Conservation (phyloP, 2,113 vertebrate genomes). For the Petrocephalus microphthalmus region DNA sequence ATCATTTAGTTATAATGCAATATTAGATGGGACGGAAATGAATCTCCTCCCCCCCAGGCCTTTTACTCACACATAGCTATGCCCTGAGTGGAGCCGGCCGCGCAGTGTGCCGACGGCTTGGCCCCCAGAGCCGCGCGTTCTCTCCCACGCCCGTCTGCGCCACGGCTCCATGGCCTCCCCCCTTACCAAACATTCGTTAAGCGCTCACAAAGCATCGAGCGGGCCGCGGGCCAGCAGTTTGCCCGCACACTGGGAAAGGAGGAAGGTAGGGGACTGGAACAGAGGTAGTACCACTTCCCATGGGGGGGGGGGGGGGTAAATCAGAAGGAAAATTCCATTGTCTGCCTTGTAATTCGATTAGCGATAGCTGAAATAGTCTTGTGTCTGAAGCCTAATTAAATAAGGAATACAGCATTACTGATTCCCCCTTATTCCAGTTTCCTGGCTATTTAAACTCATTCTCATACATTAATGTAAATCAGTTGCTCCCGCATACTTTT, state of each 20-base stretch:
- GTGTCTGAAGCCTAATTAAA: not conserved
- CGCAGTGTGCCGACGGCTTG: not conserved
- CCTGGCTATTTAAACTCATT: not conserved
- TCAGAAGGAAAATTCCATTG: not conserved
- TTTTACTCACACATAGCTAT: not conserved
- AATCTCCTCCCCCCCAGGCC: not conserved
- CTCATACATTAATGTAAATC: not conserved
- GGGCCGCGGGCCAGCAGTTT: not conserved
- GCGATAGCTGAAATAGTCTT: not conserved
- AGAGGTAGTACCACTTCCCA: not conserved
- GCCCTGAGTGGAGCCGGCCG: not conserved
- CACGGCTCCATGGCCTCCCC: not conserved
- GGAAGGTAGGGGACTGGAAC: not conserved
- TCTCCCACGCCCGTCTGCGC: not conserved
- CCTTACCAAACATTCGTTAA: not conserved
- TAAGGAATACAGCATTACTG: not conserved
- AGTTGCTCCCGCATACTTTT: not conserved
- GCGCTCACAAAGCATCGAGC: not conserved
- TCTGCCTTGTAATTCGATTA: not conserved
- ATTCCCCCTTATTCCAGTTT: not conserved
- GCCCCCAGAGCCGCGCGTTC: not conserved
- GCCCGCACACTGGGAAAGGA: not conserved
- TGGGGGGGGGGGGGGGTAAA: not conserved
- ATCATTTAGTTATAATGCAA: not conserved
- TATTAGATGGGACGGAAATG: not conserved